phyloP scores from a whole-genome alignment of 2,113 vertebrate species.

The Stegastes partitus region DNA sequence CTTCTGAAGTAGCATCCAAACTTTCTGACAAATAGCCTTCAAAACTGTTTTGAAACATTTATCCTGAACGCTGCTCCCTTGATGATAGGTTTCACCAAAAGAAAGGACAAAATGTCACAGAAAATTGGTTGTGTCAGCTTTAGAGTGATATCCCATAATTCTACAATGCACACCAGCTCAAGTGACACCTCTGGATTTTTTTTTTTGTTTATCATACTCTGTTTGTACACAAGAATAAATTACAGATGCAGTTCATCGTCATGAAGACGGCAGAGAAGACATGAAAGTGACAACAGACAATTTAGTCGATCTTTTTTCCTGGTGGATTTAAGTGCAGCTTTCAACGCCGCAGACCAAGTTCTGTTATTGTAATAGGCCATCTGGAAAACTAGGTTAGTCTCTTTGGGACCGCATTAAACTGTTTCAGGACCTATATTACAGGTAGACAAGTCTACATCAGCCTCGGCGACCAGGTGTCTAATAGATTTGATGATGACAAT shows the following conservation, averaged over 20 bases:
- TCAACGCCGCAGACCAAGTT: constrained; percentile 11
- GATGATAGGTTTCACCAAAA: constrained; percentile 7
- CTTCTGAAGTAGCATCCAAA: background rate
- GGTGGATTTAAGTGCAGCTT: constrained; percentile 27
- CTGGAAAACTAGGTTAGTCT: constrained; percentile 69
- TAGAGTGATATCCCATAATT: background rate
- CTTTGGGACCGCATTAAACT: constrained; percentile 63
- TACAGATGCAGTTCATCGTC: background rate
- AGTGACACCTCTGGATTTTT: background rate
- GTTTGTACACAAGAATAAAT: constrained; percentile 26
- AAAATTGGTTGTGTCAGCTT: constrained; percentile 8
- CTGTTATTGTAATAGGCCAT: constrained; percentile 52
- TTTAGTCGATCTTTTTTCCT: constrained; percentile 2
- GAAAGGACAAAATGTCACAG: constrained; percentile 21
- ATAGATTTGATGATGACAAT: constrained; percentile 56
- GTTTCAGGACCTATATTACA: constrained; percentile 66
- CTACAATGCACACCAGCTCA: background rate
- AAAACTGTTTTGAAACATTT: constrained; percentile 11
- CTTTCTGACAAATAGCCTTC: background rate
- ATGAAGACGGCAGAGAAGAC: background rate
- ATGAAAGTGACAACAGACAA: constrained; percentile 7
- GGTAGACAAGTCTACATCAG: constrained; percentile 53
- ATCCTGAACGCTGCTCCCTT: background rate
- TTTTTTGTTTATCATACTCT: background rate
- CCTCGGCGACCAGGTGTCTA: constrained; percentile 48